Percentiles rank a stretch among this genome's conserved stretches.
Evolutionary conservation across 2,888 invertebrate genomes (phyloP).

Genomic region (Ichneumoninae sp.): DNA sequence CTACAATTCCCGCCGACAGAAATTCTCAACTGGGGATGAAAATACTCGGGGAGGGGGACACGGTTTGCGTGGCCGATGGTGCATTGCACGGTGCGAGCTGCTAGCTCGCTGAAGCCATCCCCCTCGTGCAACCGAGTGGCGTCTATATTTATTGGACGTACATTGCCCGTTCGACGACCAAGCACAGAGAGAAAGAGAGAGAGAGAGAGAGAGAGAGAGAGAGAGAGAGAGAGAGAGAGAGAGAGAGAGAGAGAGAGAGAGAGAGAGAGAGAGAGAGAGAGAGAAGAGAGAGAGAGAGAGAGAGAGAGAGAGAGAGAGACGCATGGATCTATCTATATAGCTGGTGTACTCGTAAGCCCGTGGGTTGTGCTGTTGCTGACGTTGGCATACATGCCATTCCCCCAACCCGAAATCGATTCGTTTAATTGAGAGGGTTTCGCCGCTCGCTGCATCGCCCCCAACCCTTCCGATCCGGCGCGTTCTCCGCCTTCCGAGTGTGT

Average conservation of each 20-base stretch:
- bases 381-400: constrained; percentile 59
- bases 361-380: constrained; percentile 64
- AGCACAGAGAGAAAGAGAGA: constrained; percentile 47
- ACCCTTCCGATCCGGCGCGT: constrained; percentile 7
- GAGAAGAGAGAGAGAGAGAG: constrained; percentile 37
- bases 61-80: constrained; percentile 60
- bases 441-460: constrained; percentile 56
- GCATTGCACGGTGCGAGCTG: constrained; percentile 56
- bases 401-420: constrained; percentile 75
- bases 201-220: constrained; percentile 37
- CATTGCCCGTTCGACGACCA: constrained; percentile 65
- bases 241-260: constrained; percentile 50
- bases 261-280: constrained; percentile 35
- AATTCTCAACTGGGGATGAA: constrained; percentile 67
- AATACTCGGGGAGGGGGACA: constrained; percentile 52
- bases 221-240: constrained; percentile 48
- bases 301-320: constrained; percentile 47
- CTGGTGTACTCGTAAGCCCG: constrained; percentile 56
- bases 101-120: constrained; percentile 36
- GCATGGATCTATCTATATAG: constrained; percentile 53
- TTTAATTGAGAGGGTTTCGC: constrained; percentile 79
- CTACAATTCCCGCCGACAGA: constrained; percentile 42
- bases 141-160: constrained; percentile 71
- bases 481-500: constrained; percentile 44
- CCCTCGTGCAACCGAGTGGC: constrained; percentile 64